A percentile compares a stretch with the other conserved stretches of the same genome.
Evolutionary conservation across 2,113 vertebrate genomes (phyloP).

Genomic region (Drymodes brunneopygia): DNA sequence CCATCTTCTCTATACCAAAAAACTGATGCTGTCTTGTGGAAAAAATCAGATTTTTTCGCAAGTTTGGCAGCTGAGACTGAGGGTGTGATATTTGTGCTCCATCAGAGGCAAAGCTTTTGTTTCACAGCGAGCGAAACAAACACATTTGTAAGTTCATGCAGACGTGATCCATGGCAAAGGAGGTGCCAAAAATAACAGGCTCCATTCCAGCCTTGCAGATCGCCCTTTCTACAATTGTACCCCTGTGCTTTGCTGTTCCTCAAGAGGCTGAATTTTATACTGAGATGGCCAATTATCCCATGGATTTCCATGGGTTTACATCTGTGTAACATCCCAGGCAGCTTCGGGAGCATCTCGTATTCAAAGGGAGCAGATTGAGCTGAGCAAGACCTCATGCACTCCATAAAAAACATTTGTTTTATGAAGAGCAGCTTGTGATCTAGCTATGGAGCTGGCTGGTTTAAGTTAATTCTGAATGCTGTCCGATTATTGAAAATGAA

Average conservation of each 20-base stretch:
- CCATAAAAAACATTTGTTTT: neutral
- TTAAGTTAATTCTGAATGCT: neutral
- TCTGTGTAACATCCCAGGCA: neutral
- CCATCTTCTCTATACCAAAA: neutral
- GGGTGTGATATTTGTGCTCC: neutral
- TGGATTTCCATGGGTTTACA: neutral
- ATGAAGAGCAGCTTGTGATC: neutral
- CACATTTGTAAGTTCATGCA: neutral
- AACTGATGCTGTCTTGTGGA: neutral
- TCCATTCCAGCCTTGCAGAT: neutral
- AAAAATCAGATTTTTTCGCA: neutral
- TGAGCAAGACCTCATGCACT: neutral
- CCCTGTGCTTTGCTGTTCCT: neutral
- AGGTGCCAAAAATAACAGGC: neutral
- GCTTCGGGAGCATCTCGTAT: neutral
- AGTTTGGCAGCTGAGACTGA: accelerated
- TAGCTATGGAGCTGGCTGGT: neutral
- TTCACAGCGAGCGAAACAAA: neutral
- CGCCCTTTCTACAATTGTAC: neutral
- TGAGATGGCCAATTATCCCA: neutral
- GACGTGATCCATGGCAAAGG: neutral
- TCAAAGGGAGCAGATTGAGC: neutral
- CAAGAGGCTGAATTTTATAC: neutral
- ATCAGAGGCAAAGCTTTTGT: neutral
- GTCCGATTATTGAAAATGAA: neutral